Conservation (phyloP, 2,797 vertebrate species). For the Vireo griseus region DNA sequence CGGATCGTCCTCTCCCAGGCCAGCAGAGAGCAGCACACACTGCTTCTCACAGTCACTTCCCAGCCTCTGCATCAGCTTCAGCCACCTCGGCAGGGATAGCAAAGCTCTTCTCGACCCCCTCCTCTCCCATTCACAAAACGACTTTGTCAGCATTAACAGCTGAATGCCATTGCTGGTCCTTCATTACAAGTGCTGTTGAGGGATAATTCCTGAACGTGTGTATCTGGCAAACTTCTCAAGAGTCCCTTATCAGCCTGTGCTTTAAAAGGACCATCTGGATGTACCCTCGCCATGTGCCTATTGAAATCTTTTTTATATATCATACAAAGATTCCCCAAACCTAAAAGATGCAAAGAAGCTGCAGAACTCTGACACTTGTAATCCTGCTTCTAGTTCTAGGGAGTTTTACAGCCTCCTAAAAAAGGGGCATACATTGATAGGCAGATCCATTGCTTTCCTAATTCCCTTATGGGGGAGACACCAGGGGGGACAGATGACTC, state of each 20-base stretch:
- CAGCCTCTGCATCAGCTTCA: neutral
- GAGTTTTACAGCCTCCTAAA: neutral
- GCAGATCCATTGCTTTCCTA: neutral
- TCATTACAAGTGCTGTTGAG: neutral
- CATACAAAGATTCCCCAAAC: neutral
- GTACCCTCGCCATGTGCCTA: neutral
- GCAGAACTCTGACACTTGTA: neutral
- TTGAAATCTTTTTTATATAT: neutral
- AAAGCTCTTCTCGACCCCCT: neutral
- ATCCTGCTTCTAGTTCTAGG: neutral
- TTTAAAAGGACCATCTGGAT: neutral
- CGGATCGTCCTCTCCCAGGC: neutral
- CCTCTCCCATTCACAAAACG: neutral
- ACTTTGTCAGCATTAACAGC: neutral
- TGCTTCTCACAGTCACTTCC: neutral
- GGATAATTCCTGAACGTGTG: neutral
- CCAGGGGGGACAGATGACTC: accelerated
- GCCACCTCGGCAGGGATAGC: neutral
- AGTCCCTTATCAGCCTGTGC: neutral
- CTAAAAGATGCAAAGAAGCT: neutral
- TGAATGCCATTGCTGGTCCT: neutral
- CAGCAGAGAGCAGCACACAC: slow-evolving; percentile 63
- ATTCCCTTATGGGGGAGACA: neutral
- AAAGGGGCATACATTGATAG: neutral
- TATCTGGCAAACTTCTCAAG: neutral